phyloP scores from a whole-genome alignment of 2,888 invertebrate genomes.

The Chrysolina americana region DNA sequence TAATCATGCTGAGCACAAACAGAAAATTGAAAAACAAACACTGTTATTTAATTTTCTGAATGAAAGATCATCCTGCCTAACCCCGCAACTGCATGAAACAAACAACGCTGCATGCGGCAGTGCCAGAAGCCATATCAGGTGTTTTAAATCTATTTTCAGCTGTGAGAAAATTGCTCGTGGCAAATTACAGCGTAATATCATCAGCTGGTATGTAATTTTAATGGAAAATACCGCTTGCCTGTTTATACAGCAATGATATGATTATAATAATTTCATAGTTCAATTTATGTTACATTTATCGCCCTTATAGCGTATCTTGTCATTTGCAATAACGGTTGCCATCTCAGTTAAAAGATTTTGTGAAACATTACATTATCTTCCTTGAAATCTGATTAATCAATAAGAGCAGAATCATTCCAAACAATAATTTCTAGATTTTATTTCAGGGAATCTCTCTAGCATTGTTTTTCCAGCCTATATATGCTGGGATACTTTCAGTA shows the following conservation, averaged over 20 bases:
- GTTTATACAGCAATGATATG: background rate
- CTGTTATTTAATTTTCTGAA: no score
- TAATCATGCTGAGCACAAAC: no score
- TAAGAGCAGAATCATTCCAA: no score
- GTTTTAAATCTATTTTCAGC: conserved; percentile 10
- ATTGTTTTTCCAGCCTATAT: no score
- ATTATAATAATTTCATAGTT: background rate
- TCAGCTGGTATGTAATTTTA: background rate
- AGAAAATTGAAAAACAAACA: no score
- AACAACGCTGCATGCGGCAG: background rate
- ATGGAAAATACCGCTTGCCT: background rate
- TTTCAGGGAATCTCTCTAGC: no score
- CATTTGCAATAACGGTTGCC: no score
- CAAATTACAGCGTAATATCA: conserved; percentile 15
- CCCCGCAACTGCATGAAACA: conserved; percentile 3
- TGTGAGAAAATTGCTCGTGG: conserved; percentile 18
- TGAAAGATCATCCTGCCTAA: background rate
- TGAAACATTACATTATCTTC: no score
- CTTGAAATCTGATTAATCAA: no score
- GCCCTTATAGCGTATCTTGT: background rate
- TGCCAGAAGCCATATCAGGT: background rate
- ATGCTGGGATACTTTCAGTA: no score
- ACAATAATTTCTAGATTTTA: no score
- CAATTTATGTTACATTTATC: background rate
- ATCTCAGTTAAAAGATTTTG: no score